Base-by-base conservation (phyloP, 2,113 vertebrate species). In the Eonycteris spelaea region DNA sequence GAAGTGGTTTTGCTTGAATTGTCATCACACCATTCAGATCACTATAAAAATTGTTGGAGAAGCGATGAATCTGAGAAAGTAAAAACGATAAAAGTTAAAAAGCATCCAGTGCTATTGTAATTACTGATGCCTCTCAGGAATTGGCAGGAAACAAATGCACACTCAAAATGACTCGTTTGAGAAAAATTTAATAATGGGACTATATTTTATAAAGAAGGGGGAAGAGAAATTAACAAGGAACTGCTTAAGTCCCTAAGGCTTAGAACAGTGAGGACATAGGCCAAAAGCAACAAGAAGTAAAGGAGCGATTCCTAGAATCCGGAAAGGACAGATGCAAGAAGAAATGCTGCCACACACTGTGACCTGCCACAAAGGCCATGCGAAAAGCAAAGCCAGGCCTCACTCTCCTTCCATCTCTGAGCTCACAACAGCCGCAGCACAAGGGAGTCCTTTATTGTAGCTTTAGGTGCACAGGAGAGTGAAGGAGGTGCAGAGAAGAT, bases 21-120 rank as follows among this genome's bases (percentile, higher is more conserved):
- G 98, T 99, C 99, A 99, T 99, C 86, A 99, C 99, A 82, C 99
- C 98, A 61, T 98, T 98, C 97, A 99, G 97, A 97, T 99, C 98
- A 53, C 67, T 98, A 65, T 75, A 98, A 21, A 98, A 98, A 96
- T 93, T 98, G 97, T 94, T 98, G 84, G 98, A 98, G 63, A 98
- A 98, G 90, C 90, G 98, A 68, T 98, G 97, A 94, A 96, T 97
- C 98, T 99, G 93, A 90, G 86, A 65, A 65, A 97, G 40, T 30
- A 35, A 85, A 78, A 59, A 78, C 24, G 97, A 78, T 19, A 95
- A 53, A 83, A 84, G 38, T 59, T 13, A 85, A 63, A 57, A 51
- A 38, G 5, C 19, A 68, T 14, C 33, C 40, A n/a, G 16, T 12
- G 45, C 10, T 33, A 14, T 2, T 33, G 1, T 4, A 35, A 22